These are phyloP conservation scores for Calonectris borealis DNA, from an alignment of 2,113 vertebrate genomes.

Conservation along the genomic window DNA sequence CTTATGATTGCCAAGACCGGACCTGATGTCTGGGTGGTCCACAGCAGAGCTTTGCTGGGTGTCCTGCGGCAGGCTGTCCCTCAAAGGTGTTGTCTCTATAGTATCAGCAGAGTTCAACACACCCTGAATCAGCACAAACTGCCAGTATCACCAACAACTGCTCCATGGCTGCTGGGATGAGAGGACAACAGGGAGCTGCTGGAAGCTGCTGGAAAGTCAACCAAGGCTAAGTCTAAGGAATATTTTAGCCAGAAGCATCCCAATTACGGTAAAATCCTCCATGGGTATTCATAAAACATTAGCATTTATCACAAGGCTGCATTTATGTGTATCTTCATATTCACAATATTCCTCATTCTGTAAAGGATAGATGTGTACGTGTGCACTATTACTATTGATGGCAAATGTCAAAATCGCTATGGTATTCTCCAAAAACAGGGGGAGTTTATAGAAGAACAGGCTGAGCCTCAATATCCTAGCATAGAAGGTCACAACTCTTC, in stretches of 20 bases:
- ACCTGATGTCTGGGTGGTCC: neutral
- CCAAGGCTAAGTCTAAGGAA: neutral
- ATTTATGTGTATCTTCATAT: neutral
- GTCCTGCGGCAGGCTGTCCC: neutral
- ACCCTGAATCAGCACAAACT: neutral
- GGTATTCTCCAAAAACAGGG: neutral
- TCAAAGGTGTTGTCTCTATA: neutral
- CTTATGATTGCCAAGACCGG: neutral
- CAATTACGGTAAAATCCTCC: neutral
- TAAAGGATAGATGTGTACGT: neutral
- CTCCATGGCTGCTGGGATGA: neutral
- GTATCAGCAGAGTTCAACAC: neutral
- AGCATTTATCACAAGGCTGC: neutral
- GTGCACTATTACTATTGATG: neutral
- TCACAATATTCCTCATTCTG: neutral
- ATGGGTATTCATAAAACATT: neutral
- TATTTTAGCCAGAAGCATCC: neutral
- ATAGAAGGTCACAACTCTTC: neutral
- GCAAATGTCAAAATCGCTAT: neutral
- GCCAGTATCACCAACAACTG: neutral
- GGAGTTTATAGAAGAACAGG: neutral
- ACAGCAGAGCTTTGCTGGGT: neutral
- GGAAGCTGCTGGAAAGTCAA: neutral
- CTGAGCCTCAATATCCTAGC: neutral
- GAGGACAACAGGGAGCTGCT: neutral